Percentiles rank a stretch among this genome's conserved stretches.
Evolutionary conservation across 2,888 invertebrate genomes (phyloP).

Genomic region (Alitta virens): DNA sequence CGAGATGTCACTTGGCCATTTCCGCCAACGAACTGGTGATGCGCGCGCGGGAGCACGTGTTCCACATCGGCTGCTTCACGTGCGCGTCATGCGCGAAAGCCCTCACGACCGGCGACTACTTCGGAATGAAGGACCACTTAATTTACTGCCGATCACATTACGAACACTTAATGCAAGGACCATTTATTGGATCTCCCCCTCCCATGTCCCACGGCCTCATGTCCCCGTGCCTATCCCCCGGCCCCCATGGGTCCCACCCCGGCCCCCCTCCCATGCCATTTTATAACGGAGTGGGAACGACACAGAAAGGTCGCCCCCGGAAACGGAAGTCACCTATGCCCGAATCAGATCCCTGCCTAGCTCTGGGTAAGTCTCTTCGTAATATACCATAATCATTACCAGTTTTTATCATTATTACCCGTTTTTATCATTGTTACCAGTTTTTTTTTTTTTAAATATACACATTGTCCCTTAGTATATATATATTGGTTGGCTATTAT

Average conservation of each 20-base stretch:
- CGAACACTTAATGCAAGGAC: slow-evolving; percentile 62
- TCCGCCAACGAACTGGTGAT: slow-evolving; percentile 86
- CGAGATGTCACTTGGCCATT: slow-evolving; percentile 80
- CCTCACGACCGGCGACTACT: slow-evolving; percentile 85
- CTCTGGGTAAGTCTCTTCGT: slow-evolving; percentile 5
- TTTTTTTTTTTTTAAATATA: no score
- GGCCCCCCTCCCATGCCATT: slow-evolving; percentile 53
- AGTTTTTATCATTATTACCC: neutral
- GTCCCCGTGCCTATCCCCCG: slow-evolving; percentile 1
- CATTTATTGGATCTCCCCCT: slow-evolving; percentile 3
- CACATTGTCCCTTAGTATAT: no score
- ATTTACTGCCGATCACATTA: slow-evolving; percentile 83
- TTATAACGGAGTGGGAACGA: slow-evolving; percentile 66
- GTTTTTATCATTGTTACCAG: neutral
- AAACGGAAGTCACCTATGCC: slow-evolving; percentile 66
- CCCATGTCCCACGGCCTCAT: no score
- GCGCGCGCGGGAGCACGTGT: slow-evolving; percentile 82
- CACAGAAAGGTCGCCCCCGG: slow-evolving; percentile 81
- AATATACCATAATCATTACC: no score
- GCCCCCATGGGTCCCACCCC: no score
- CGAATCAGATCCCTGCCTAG: slow-evolving; percentile 4
- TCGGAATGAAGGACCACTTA: slow-evolving; percentile 80
- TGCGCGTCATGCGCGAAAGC: slow-evolving; percentile 80
- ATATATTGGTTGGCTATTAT: no score
- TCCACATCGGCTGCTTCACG: slow-evolving; percentile 86